Percentiles rank a stretch among this genome's conserved stretches.
phyloP scores from a whole-genome alignment of 2,888 invertebrate species.

The Drosophila cognata region DNA sequence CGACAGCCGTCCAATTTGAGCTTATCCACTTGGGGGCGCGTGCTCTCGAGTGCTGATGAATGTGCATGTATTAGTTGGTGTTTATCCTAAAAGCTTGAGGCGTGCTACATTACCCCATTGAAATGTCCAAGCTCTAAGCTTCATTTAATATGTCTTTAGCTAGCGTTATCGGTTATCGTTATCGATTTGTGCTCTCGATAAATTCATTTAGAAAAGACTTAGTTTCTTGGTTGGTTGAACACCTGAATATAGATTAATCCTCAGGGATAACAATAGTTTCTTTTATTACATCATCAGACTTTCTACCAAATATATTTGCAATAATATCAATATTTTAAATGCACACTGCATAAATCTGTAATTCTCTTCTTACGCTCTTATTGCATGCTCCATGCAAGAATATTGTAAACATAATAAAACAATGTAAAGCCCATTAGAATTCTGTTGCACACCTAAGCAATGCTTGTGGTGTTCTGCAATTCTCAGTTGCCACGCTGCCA shows the following conservation, averaged over 20 bases:
- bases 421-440: conserved; percentile 1
- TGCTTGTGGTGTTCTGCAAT: neutral
- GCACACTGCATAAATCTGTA: neutral
- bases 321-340: neutral
- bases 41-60: neutral
- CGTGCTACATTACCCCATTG: neutral
- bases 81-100: neutral
- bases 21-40: conserved; percentile 4
- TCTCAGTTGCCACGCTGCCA: conserved; percentile 4
- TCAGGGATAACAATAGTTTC: neutral
- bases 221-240: neutral
- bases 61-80: conserved; percentile 8
- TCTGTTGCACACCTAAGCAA: neutral
- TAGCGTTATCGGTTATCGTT: neutral
- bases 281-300: neutral
- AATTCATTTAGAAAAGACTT: neutral
- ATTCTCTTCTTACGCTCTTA: neutral
- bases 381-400: neutral
- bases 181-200: neutral
- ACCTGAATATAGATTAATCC: neutral
- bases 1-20: conserved; percentile 31
- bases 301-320: neutral
- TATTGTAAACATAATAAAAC: conserved; percentile 3
- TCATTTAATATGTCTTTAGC: neutral
- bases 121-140: neutral